A percentile compares a stretch with the other conserved stretches of the same genome.
These are phyloP conservation scores for Acleris literana DNA, from an alignment of 2,888 invertebrate genomes.

Conservation along the genomic window DNA sequence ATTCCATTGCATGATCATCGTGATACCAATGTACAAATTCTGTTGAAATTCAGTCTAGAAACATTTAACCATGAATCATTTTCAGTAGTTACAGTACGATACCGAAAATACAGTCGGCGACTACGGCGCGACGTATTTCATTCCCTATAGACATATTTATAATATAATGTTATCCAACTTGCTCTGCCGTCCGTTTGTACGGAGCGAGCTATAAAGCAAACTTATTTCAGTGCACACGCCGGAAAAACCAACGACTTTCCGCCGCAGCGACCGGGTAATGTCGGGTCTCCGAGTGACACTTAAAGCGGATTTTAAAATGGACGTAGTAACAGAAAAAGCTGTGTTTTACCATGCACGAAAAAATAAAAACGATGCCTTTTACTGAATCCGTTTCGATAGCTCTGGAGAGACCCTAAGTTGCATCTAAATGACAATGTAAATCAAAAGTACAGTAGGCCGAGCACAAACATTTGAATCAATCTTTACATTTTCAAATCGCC, in stretches of 20 bases:
- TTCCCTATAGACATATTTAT: slow-evolving; percentile 9
- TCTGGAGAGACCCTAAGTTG: no score
- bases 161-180: slow-evolving; percentile 11
- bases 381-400: no score
- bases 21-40: no score
- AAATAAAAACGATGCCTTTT: background rate
- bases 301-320: slow-evolving; percentile 17
- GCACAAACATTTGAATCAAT: no score
- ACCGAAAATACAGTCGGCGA: background rate
- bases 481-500: no score
- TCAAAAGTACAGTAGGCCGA: no score
- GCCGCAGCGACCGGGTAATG: slow-evolving; percentile 16
- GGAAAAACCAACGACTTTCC: slow-evolving; percentile 35
- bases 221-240: slow-evolving; percentile 28
- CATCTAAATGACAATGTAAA: no score
- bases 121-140: slow-evolving; percentile 1
- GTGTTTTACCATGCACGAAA: background rate
- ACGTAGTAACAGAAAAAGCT: slow-evolving; percentile 12
- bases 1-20: no score
- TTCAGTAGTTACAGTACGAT: background rate
- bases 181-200: slow-evolving; percentile 1
- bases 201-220: slow-evolving; percentile 26
- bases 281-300: slow-evolving; percentile 20
- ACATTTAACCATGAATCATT: no score
- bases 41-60: no score